Evolutionary conservation across 2,888 invertebrate species (phyloP).

Genomic region (Folsomia manolachei): DNA sequence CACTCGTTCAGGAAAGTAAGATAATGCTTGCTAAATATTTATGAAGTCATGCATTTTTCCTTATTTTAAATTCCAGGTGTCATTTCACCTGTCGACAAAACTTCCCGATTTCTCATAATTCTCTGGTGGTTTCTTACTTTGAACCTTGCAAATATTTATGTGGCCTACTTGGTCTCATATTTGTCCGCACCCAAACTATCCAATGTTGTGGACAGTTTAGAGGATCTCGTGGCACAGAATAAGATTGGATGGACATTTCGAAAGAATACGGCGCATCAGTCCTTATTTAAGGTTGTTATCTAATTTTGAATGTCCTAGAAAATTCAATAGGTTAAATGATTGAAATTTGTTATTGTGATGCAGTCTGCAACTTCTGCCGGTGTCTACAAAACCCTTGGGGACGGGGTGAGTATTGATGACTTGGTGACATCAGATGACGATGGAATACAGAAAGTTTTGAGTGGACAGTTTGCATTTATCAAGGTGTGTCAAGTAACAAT

Average conservation of each 20-base stretch:
- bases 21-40: not conserved
- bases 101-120: conserved; percentile 41
- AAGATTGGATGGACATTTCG: conserved; percentile 47
- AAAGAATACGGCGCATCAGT: conserved; percentile 39
- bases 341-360: conserved; percentile 5
- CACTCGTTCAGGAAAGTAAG: conserved; percentile 48
- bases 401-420: conserved; percentile 26
- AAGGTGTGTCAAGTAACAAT: conserved; percentile 31
- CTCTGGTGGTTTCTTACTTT: conserved; percentile 48
- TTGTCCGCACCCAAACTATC: conserved; percentile 45
- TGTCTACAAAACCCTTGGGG: conserved; percentile 43
- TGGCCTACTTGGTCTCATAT: conserved; percentile 47
- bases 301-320: not conserved
- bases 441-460: conserved; percentile 40
- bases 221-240: conserved; percentile 38
- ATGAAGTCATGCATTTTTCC: conserved; percentile 3
- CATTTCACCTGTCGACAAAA: conserved; percentile 40
- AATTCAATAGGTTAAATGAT: not conserved
- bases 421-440: conserved; percentile 34
- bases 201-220: conserved; percentile 45
- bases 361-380: conserved; percentile 39
- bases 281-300: conserved; percentile 38
- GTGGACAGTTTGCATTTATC: conserved; percentile 43
- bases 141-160: conserved; percentile 47
- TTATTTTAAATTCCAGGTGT: too few relatives aligned